Evolutionary conservation across 35 echinoderm and acorn worm genomes (phyloP).

Genomic region (Anneissia japonica): DNA sequence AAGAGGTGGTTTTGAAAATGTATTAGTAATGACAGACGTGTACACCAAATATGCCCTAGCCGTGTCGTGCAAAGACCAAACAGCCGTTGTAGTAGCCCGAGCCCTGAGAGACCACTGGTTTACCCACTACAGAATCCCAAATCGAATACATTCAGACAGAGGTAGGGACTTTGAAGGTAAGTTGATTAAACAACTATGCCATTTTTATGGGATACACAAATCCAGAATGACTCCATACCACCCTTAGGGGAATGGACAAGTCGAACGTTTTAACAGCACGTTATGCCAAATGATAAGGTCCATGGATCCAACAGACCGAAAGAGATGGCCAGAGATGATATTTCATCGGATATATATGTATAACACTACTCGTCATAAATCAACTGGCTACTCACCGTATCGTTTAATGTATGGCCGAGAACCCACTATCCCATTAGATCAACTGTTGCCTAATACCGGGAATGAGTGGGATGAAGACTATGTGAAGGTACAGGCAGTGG

Average conservation of each 20-base stretch:
- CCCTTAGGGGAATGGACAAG: conserved; percentile 32
- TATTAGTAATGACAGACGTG: neutral
- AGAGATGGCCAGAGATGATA: neutral
- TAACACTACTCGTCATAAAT: conserved; percentile 16
- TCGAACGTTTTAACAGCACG: conserved; percentile 15
- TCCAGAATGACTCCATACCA: conserved; percentile 23
- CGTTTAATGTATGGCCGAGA: conserved; percentile 16
- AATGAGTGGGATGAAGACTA: neutral
- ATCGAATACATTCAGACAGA: neutral
- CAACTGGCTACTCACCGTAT: conserved; percentile 15
- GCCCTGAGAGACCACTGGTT: no score
- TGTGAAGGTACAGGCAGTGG: neutral
- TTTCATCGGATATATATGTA: conserved; percentile 11
- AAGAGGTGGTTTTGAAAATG: neutral
- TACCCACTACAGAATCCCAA: neutral
- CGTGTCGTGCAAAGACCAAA: no score
- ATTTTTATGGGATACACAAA: conserved; percentile 4
- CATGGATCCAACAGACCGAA: neutral
- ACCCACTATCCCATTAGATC: conserved; percentile 5
- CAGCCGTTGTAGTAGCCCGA: no score
- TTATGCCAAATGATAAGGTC: neutral
- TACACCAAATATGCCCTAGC: no score
- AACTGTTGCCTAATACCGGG: neutral
- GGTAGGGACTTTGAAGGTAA: neutral
- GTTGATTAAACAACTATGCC: no score